Conservation (phyloP, 2,797 vertebrate species). For the Scleropages formosus region DNA sequence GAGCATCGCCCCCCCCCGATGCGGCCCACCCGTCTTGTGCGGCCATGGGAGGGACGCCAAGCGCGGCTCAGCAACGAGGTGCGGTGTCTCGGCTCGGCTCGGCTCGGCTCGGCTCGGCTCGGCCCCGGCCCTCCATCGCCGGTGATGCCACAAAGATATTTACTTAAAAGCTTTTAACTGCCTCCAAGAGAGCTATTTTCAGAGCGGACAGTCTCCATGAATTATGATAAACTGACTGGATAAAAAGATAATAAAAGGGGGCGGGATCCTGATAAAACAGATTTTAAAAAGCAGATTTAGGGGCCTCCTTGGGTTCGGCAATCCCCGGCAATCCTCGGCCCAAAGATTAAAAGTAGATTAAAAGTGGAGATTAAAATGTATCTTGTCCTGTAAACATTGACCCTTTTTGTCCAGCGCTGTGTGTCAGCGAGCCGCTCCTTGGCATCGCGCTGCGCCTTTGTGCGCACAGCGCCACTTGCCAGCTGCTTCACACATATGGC, state of each 20-base stretch:
- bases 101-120: too few relatives aligned
- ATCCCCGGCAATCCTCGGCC: slow-evolving; percentile 57
- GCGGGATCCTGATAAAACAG: slow-evolving; percentile 53
- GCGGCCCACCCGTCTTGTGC: neutral
- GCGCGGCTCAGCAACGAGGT: neutral
- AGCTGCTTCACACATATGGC: slow-evolving; percentile 64
- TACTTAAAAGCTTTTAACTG: slow-evolving; percentile 47
- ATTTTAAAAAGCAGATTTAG: slow-evolving; percentile 63
- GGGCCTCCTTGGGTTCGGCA: slow-evolving; percentile 53
- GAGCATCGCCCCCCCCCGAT: neutral
- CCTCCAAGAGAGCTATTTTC: slow-evolving; percentile 45
- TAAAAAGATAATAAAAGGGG: slow-evolving; percentile 50
- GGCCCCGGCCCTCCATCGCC: slow-evolving; percentile 11
- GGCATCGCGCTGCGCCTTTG: slow-evolving; percentile 34
- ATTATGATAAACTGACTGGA: slow-evolving; percentile 45
- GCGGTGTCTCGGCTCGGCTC: neutral
- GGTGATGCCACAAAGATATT: slow-evolving; percentile 34
- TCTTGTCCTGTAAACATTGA: slow-evolving; percentile 1
- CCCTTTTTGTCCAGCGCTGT: neutral
- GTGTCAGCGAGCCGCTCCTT: neutral
- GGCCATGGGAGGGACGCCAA: neutral
- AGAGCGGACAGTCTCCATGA: slow-evolving; percentile 44
- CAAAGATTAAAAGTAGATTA: slow-evolving; percentile 14
- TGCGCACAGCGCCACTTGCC: slow-evolving; percentile 33
- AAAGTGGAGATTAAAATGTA: slow-evolving; percentile 4